Evolutionary conservation across 2,888 invertebrate genomes (phyloP).

Genomic region (Cynaeus angustus): DNA sequence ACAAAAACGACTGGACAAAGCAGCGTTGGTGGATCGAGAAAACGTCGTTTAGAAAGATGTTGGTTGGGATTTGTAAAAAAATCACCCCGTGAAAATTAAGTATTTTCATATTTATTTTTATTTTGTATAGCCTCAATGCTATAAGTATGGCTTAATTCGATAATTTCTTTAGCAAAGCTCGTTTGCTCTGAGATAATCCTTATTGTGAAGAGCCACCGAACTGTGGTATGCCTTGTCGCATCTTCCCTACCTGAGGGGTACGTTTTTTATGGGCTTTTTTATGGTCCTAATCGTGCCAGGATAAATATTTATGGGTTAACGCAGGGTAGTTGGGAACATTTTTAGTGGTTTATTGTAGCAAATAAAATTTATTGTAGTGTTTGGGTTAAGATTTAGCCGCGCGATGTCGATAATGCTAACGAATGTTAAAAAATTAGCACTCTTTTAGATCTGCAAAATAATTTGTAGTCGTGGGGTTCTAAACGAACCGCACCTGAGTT

Average conservation of each 20-base stretch:
- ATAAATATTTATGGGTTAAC: constrained; percentile 60
- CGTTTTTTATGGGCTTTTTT: constrained; percentile 50
- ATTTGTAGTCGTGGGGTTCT: background rate
- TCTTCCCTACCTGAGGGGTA: constrained; percentile 44
- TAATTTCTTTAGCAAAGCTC: too few species aligned
- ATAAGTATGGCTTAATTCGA: too few species aligned
- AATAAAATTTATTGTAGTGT: constrained; percentile 60
- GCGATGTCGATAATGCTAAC: constrained; percentile 57
- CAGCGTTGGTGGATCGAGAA: too few species aligned
- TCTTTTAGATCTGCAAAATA: too few species aligned
- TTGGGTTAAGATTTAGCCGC: constrained; percentile 57
- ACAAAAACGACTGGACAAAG: too few species aligned
- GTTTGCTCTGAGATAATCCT: too few species aligned
- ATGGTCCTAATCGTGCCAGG: constrained; percentile 51
- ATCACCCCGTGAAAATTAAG: too few species aligned
- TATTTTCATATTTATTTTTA: too few species aligned
- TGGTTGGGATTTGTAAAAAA: too few species aligned
- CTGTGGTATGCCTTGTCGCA: background rate
- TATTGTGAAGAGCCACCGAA: too few species aligned
- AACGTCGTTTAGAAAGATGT: too few species aligned
- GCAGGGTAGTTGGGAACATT: constrained; percentile 47
- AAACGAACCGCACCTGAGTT: constrained; percentile 3
- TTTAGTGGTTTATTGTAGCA: constrained; percentile 54
- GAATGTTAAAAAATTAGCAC: constrained; percentile 54
- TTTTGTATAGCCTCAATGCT: too few species aligned